Conservation (phyloP, 2,113 vertebrate genomes). For the Strix uralensis region DNA sequence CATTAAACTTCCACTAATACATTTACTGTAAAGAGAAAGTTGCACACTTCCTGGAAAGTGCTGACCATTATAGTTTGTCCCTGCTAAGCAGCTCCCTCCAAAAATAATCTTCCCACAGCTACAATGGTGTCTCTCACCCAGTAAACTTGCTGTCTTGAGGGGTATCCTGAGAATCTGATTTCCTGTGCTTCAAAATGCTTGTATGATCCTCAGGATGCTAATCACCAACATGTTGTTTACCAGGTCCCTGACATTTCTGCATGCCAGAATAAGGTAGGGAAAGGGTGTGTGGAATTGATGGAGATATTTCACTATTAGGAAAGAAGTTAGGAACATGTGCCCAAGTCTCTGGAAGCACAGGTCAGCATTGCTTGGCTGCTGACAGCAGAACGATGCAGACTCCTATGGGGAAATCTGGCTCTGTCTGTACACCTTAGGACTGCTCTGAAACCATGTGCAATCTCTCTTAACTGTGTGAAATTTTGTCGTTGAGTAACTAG, state of each 20-base stretch:
- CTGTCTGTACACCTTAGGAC: not conserved
- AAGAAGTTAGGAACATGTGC: not conserved
- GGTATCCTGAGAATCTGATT: not conserved
- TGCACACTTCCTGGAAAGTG: not conserved
- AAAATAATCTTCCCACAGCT: not conserved
- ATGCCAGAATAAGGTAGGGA: not conserved
- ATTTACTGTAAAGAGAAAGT: not conserved
- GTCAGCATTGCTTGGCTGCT: not conserved
- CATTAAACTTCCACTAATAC: not conserved
- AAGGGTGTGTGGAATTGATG: not conserved
- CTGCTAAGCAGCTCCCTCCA: not conserved
- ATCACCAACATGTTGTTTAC: not conserved
- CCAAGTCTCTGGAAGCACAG: not conserved
- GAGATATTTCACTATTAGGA: not conserved
- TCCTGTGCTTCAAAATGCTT: not conserved
- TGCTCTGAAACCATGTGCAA: not conserved
- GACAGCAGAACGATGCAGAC: not conserved
- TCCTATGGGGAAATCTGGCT: not conserved
- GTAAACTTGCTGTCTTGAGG: not conserved
- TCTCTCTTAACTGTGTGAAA: not conserved
- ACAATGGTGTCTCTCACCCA: not conserved
- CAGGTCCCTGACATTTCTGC: not conserved
- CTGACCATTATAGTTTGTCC: not conserved
- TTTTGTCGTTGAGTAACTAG: not conserved
- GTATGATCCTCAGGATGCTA: not conserved